phyloP scores from a whole-genome alignment of 2,888 invertebrate species.

The Tachina fera region DNA sequence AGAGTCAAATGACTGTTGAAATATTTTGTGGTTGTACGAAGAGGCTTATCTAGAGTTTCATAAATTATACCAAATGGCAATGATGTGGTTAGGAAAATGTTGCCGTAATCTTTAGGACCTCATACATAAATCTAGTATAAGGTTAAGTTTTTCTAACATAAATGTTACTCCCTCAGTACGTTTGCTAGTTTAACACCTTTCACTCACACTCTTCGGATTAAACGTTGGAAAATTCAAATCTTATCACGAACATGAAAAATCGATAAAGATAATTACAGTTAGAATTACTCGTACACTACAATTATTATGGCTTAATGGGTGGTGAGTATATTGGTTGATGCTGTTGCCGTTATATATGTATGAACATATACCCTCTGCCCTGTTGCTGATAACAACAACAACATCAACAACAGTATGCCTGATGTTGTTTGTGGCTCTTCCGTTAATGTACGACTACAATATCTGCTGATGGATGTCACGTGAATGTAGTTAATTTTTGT shows the following conservation, averaged over 20 bases:
- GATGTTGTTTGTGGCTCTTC: slow-evolving; percentile 1
- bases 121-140: too few species aligned
- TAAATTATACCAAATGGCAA: too few species aligned
- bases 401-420: slow-evolving; percentile 3
- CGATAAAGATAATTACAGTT: slow-evolving; percentile 29
- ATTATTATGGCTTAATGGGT: background rate
- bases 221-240: background rate
- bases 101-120: too few species aligned
- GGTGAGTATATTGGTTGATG: background rate
- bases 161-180: too few species aligned
- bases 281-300: background rate
- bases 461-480: slow-evolving; percentile 43
- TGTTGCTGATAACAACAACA: too few species aligned
- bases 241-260: background rate
- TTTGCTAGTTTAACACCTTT: background rate
- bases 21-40: too few species aligned
- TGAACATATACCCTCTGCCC: background rate
- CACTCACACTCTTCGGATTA: background rate
- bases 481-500: background rate
- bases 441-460: background rate
- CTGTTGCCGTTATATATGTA: background rate
- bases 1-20: too few species aligned
- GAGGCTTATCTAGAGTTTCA: too few species aligned
- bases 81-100: background rate
- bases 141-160: too few species aligned